Percentiles rank a stretch among this genome's conserved stretches.
Evolutionary conservation across 2,797 vertebrate genomes (phyloP).

Genomic region (Gobio occitaniae): DNA sequence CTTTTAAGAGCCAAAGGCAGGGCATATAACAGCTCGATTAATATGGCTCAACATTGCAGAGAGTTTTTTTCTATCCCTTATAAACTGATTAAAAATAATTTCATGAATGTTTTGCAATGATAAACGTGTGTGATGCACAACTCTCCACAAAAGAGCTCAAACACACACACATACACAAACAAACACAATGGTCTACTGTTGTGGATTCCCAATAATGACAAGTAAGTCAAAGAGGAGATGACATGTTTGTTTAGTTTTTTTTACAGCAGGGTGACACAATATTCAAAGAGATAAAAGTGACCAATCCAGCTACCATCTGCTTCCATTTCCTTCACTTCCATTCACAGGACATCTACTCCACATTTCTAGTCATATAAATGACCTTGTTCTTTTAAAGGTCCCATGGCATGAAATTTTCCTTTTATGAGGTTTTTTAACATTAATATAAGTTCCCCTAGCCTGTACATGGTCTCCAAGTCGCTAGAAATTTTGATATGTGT

Average conservation of each 20-base stretch:
- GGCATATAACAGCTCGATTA: not conserved
- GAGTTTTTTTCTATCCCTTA: not conserved
- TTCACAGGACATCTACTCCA: not conserved
- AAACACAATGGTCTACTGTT: not conserved
- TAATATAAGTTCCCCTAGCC: too few species aligned
- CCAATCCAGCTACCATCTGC: not conserved
- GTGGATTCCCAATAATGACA: not conserved
- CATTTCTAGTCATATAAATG: not conserved
- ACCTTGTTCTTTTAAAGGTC: not conserved
- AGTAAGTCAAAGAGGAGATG: not conserved
- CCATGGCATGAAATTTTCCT: too few species aligned
- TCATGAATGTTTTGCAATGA: not conserved
- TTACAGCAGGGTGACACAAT: not conserved
- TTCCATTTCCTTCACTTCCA: not conserved
- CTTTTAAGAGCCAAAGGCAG: not conserved
- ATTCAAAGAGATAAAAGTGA: not conserved
- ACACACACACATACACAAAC: not conserved
- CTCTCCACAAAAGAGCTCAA: not conserved
- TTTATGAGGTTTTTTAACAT: too few species aligned
- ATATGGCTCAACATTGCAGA: not conserved
- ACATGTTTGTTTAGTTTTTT: not conserved
- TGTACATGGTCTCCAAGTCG: too few species aligned
- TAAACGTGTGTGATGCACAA: not conserved
- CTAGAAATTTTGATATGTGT: too few species aligned
- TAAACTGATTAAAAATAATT: too few species aligned